Percentiles rank a stretch among this genome's conserved stretches.
phyloP scores from a whole-genome alignment of 2,797 vertebrate species.

The Phrynocephalus vlangalii region DNA sequence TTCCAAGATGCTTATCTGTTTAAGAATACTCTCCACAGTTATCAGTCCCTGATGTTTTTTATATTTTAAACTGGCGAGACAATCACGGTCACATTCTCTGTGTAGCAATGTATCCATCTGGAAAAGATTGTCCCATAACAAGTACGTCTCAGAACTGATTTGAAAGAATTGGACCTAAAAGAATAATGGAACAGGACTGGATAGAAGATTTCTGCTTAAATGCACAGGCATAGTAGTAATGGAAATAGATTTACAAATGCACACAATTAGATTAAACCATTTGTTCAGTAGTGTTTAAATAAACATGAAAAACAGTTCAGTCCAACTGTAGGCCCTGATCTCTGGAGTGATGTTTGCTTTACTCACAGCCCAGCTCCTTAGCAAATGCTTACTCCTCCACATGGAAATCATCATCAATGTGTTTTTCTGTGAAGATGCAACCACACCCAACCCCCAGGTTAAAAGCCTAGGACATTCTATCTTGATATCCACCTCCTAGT shows the following conservation, averaged over 20 bases:
- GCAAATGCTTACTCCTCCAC: not conserved
- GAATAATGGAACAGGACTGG: not conserved
- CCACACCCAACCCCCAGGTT: not conserved
- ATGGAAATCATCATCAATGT: not conserved
- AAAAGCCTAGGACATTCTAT: not conserved
- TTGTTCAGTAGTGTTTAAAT: not conserved
- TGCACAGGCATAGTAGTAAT: not conserved
- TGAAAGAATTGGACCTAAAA: not conserved
- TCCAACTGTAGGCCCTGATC: not conserved
- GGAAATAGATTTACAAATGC: not conserved
- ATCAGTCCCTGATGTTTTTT: not conserved
- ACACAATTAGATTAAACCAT: not conserved
- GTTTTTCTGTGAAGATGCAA: not conserved
- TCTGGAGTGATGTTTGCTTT: not conserved
- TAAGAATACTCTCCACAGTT: conserved; percentile 19
- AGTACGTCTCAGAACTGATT: not conserved
- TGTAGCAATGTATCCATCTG: not conserved
- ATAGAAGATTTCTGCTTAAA: not conserved
- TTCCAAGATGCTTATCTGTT: not conserved
- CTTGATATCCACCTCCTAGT: not conserved
- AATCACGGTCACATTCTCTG: not conserved
- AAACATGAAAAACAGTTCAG: not conserved
- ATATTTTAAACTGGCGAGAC: not conserved
- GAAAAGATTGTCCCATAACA: not conserved
- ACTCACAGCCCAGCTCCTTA: not conserved